Evolutionary conservation across 2,797 vertebrate species (phyloP).

Genomic region (Thalassophryne amazonica): DNA sequence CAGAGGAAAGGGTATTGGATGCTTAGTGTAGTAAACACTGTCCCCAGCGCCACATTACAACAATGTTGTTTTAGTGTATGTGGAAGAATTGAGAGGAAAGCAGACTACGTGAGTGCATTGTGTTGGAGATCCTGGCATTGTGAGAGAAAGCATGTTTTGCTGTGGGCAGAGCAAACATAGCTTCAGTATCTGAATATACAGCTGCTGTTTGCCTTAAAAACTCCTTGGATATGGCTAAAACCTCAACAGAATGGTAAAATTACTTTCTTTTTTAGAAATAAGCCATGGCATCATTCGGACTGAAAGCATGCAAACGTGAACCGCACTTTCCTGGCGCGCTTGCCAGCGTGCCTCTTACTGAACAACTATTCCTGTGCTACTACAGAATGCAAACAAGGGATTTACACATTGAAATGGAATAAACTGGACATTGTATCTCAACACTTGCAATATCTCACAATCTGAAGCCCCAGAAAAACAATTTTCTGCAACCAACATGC

Average conservation of each 20-base stretch:
- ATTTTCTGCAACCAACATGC: too few relatives aligned
- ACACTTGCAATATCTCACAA: slow-evolving; percentile 22
- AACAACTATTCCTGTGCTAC: slow-evolving; percentile 33
- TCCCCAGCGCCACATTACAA: slow-evolving; percentile 58
- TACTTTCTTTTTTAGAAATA: slow-evolving; percentile 51
- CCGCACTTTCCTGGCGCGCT: slow-evolving; percentile 12
- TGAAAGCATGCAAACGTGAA: slow-evolving; percentile 30
- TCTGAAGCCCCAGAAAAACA: too few relatives aligned
- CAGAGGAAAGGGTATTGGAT: slow-evolving; percentile 53
- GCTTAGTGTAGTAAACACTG: slow-evolving; percentile 56
- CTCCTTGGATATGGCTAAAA: slow-evolving; percentile 30
- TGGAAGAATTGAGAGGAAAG: slow-evolving; percentile 69
- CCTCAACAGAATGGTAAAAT: slow-evolving; percentile 32
- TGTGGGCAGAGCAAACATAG: slow-evolving; percentile 56
- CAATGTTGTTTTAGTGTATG: slow-evolving; percentile 52
- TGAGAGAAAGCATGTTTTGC: slow-evolving; percentile 60
- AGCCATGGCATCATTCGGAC: slow-evolving; percentile 33
- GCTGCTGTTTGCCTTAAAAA: slow-evolving; percentile 55
- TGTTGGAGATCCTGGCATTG: slow-evolving; percentile 75
- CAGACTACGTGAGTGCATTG: slow-evolving; percentile 68
- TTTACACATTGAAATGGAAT: slow-evolving; percentile 26
- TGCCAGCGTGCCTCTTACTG: slow-evolving; percentile 16
- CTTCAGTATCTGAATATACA: slow-evolving; percentile 35
- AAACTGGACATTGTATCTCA: slow-evolving; percentile 5
- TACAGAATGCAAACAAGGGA: slow-evolving; percentile 32